phyloP scores from a whole-genome alignment of 2,797 vertebrate genomes.

The Pampus argenteus region DNA sequence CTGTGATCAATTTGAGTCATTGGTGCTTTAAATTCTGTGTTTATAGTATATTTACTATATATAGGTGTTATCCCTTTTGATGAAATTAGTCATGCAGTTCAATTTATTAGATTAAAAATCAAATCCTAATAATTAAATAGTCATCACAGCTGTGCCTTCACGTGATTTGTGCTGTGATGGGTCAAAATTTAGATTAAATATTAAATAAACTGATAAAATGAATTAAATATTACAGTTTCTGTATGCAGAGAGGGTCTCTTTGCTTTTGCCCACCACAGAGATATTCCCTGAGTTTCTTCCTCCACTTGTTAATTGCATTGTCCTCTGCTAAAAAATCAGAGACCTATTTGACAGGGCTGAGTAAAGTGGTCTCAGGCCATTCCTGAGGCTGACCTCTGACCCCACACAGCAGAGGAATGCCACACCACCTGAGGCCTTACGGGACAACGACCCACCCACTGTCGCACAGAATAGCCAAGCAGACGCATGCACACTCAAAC shows the following conservation, averaged over 20 bases:
- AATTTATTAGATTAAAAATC: not conserved
- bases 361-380: slow-evolving; percentile 26
- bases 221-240: not conserved
- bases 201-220: too few species aligned
- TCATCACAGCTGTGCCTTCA: not conserved
- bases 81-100: not conserved
- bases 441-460: slow-evolving; percentile 13
- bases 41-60: not conserved
- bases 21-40: not conserved
- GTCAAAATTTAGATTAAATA: too few species aligned
- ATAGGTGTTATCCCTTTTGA: not conserved
- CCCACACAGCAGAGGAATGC: slow-evolving; percentile 53
- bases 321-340: slow-evolving; percentile 31
- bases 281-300: not conserved
- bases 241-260: not conserved
- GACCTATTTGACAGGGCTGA: slow-evolving; percentile 13
- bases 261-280: slow-evolving; percentile 11
- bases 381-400: slow-evolving; percentile 52
- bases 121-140: not conserved
- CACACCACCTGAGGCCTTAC: slow-evolving; percentile 53
- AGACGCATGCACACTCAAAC: slow-evolving; percentile 5
- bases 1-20: slow-evolving; percentile 9
- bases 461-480: slow-evolving; percentile 8
- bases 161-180: not conserved
- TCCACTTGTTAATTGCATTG: slow-evolving; percentile 27